phyloP scores from a whole-genome alignment of 2,797 vertebrate species.

The Ambastaia sidthimunki region DNA sequence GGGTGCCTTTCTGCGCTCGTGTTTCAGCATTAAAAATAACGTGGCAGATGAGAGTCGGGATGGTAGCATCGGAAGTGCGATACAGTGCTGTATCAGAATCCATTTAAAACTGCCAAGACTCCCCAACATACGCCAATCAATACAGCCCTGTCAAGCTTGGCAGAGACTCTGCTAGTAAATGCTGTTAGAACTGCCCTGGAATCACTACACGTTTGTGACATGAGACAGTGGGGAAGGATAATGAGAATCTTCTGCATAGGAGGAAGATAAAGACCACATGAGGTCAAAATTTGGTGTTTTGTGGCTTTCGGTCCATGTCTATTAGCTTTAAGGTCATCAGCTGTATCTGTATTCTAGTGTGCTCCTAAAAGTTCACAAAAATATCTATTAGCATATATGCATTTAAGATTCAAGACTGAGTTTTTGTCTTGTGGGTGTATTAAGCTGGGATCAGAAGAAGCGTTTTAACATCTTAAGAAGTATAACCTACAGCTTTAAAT shows the following conservation, averaged over 20 bases:
- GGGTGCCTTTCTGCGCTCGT: constrained; percentile 11
- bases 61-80: constrained; percentile 1
- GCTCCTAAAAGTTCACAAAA: too few species aligned
- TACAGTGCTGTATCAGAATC: constrained; percentile 43
- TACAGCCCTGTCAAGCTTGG: constrained; percentile 41
- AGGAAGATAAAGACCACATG: neutral
- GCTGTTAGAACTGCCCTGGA: constrained; percentile 19
- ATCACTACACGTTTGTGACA: constrained; percentile 35
- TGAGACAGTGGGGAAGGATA: constrained; percentile 13
- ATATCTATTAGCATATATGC: too few species aligned
- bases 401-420: too few species aligned
- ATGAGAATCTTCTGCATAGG: constrained; percentile 11
- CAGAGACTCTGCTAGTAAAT: constrained; percentile 2
- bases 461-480: neutral
- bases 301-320: neutral
- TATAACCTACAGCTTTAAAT: neutral
- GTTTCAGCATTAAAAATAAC: constrained; percentile 32
- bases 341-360: neutral
- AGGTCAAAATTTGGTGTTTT: constrained; percentile 6
- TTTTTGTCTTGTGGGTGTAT: neutral
- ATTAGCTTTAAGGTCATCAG: neutral
- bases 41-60: neutral
- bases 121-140: constrained; percentile 47
- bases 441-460: neutral
- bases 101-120: constrained; percentile 49